Evolutionary conservation across 35 echinoderm and acorn worm species (phyloP), one percentile per base, ranked within the genome.

Genomic region (Eucidaris tribuloides): DNA sequence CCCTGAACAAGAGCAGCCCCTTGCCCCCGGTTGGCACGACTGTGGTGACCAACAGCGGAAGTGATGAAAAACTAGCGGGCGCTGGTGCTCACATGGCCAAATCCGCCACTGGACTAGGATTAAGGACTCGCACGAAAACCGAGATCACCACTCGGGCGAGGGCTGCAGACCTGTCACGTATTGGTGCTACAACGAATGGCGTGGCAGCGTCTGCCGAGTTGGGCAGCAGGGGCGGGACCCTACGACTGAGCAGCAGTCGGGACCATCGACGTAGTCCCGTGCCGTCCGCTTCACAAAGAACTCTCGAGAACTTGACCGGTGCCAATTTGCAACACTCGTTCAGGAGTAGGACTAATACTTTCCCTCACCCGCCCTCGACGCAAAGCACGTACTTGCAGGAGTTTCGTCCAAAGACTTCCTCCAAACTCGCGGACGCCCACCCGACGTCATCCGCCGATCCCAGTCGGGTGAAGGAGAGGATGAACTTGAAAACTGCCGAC

Each of bases 241-340:
- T 58, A 6, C 70, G 68, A 60, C 46, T 83, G 4, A 42, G 60
- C 15, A 86, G 89, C 24, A 80, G 45, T 28, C 82, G 79, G 38
- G 71, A 83, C 1, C 54, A 76, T 32, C 41, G 83, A 29, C 80
- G 82, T 39, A 99, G 91, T 65, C 96, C 96, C 50, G 54, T 85
- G 30, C 83, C 82, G 54, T 72, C 81, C 4, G 52, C 89, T 18
- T 81, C 93, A 17, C 77, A 82, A 49, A 76, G 87, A 28, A 85
- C 91, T 54, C 77, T 97, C 24, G 89, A 92, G 27, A 92, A 79
- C 62, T 63, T 96, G 24, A 96, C 72, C 34, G 40, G 61, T 39
- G 50, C 83, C 36, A 66, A 78, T 32, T 29, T 91, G 42, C 81
- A 91, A 17, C 54, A 82, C 29, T 91, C 88, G 2, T 91, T 85